Conservation (phyloP, 1,140 invertebrate genomes). For the Trichogramma pretiosum region DNA sequence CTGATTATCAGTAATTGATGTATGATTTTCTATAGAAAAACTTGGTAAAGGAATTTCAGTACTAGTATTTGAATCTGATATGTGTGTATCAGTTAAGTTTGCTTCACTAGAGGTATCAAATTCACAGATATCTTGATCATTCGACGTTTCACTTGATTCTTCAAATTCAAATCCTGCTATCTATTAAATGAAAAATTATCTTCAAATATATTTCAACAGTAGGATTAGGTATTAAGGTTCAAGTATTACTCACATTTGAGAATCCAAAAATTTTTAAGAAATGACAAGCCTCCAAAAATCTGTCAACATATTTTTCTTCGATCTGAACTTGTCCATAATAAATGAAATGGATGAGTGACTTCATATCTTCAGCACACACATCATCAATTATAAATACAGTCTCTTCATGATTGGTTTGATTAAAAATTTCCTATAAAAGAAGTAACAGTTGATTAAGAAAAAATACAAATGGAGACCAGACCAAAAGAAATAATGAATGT, state of each 20-base stretch:
- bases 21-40: too few species aligned
- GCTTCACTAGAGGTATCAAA: neutral
- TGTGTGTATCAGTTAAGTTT: constrained; percentile 5
- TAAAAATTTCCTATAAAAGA: constrained; percentile 38
- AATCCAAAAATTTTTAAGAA: constrained; percentile 46
- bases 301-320: constrained; percentile 41
- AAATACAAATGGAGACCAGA: constrained; percentile 7
- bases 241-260: constrained; percentile 39
- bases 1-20: too few species aligned
- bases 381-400: constrained; percentile 48
- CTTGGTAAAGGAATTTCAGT: too few species aligned
- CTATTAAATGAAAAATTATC: neutral
- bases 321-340: constrained; percentile 52
- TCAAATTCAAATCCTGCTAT: constrained; percentile 8
- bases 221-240: neutral
- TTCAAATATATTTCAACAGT: neutral
- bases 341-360: constrained; percentile 49
- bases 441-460: neutral
- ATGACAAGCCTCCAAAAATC: constrained; percentile 45
- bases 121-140: constrained; percentile 8
- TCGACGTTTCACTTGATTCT: constrained; percentile 21
- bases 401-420: constrained; percentile 40
- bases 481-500: constrained; percentile 1
- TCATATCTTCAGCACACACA: constrained; percentile 44
- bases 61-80: too few species aligned